Evolutionary conservation across 2,113 vertebrate genomes (phyloP).

Genomic region (Scopus umbretta): DNA sequence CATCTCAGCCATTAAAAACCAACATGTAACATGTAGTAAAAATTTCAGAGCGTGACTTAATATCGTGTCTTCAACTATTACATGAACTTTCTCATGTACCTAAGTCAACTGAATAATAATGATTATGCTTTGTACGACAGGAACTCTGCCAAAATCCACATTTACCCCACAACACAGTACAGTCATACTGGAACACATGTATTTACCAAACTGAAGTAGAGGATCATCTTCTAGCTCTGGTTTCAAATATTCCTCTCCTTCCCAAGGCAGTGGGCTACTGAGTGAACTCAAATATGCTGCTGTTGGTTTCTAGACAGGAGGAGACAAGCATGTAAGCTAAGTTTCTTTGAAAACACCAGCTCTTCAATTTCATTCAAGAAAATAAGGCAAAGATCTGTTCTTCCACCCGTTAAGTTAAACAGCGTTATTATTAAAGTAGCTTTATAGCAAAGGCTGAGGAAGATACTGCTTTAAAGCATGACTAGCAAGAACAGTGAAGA

Average conservation of each 20-base stretch:
- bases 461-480: background rate
- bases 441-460: background rate
- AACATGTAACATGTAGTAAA: accelerated
- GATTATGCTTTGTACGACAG: accelerated
- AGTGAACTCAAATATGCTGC: slow-evolving; percentile 71
- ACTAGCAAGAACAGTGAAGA: background rate
- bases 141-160: background rate
- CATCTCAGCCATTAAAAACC: background rate
- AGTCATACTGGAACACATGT: background rate
- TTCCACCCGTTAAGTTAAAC: background rate
- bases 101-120: accelerated
- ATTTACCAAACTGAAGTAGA: slow-evolving; percentile 89
- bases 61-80: background rate
- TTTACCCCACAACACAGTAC: background rate
- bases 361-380: background rate
- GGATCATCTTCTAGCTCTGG: slow-evolving; percentile 87
- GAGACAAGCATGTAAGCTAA: background rate
- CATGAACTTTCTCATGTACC: accelerated
- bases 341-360: background rate
- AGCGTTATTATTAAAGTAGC: background rate
- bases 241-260: slow-evolving; percentile 85
- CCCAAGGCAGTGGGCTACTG: slow-evolving; percentile 80
- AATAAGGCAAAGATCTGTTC: background rate
- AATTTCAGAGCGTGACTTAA: background rate
- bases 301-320: slow-evolving; percentile 78